Conservation (phyloP, 1,140 invertebrate genomes). For the Thereuonema tuberculata region DNA sequence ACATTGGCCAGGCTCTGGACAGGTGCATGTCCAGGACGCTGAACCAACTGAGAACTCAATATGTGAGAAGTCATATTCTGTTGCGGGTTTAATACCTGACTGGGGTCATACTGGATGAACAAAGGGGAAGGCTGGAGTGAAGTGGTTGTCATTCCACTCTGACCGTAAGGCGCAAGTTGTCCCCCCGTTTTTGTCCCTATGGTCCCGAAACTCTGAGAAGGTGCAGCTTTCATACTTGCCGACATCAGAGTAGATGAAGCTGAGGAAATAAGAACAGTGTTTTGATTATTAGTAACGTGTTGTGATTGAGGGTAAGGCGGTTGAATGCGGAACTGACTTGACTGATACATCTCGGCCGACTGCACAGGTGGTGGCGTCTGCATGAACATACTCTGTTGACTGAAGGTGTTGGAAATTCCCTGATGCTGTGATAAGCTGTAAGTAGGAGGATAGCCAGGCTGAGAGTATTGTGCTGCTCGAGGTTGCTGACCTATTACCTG, state of each 20-base stretch:
- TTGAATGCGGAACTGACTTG: constrained; percentile 51
- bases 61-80: constrained; percentile 35
- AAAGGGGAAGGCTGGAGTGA: constrained; percentile 20
- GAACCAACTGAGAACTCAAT: constrained; percentile 45
- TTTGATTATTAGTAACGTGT: constrained; percentile 65
- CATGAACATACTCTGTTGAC: constrained; percentile 49
- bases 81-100: constrained; percentile 32
- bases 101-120: constrained; percentile 25
- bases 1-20: constrained; percentile 30
- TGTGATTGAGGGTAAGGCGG: constrained; percentile 56
- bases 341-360: constrained; percentile 63
- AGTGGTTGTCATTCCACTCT: constrained; percentile 19
- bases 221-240: constrained; percentile 67
- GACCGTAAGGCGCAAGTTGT: constrained; percentile 24
- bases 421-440: constrained; percentile 36
- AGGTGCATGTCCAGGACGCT: constrained; percentile 30
- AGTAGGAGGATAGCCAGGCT: constrained; percentile 38
- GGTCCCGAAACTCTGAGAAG: constrained; percentile 57
- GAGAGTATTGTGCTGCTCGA: constrained; percentile 45
- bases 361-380: constrained; percentile 41
- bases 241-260: constrained; percentile 79
- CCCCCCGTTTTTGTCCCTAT: constrained; percentile 49
- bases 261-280: constrained; percentile 74
- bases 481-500: constrained; percentile 35
- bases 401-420: constrained; percentile 38